Conservation (phyloP, 2,113 vertebrate genomes). For the Symphodus melops region DNA sequence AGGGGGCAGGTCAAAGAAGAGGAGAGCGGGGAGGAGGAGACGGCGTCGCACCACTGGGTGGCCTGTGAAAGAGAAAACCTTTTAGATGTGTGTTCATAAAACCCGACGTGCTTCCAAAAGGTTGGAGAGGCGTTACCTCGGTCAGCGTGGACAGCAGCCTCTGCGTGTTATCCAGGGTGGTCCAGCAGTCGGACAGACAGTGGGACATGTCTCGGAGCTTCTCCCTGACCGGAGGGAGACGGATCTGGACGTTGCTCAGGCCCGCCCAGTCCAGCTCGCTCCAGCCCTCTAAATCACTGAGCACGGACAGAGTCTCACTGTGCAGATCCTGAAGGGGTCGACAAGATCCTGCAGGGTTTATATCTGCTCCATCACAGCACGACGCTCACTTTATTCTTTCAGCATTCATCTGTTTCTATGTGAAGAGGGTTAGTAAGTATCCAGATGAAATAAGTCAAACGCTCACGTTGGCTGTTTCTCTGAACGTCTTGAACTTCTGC, state of each 20-base stretch:
- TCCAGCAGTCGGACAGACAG: constrained; percentile 87
- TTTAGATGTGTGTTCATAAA: neutral
- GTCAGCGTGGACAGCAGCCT: constrained; percentile 87
- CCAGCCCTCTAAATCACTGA: constrained; percentile 81
- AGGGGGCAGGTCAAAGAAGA: constrained; percentile 71
- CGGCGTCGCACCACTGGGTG: constrained; percentile 87
- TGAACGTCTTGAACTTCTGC: constrained; percentile 83
- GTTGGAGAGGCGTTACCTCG: constrained; percentile 66
- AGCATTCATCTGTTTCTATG: too few relatives aligned
- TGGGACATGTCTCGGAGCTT: constrained; percentile 82
- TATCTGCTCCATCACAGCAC: too few relatives aligned
- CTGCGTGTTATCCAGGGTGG: constrained; percentile 86
- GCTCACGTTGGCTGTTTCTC: constrained; percentile 81
- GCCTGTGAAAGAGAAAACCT: constrained; percentile 71
- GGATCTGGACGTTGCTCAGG: constrained; percentile 78
- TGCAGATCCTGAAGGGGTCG: constrained; percentile 77
- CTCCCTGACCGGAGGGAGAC: constrained; percentile 81
- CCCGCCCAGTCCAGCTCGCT: constrained; percentile 80
- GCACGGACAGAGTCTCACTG: constrained; percentile 77
- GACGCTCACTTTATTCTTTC: too few relatives aligned
- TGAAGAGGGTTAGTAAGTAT: too few relatives aligned
- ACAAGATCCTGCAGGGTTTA: too few relatives aligned
- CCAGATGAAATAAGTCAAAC: too few relatives aligned
- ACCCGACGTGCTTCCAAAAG: neutral
- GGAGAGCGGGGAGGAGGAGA: constrained; percentile 73